A percentile compares a stretch with the other conserved stretches of the same genome.
Evolutionary conservation across 2,113 vertebrate genomes (phyloP).

Genomic region (Ptilonorhynchus violaceus): DNA sequence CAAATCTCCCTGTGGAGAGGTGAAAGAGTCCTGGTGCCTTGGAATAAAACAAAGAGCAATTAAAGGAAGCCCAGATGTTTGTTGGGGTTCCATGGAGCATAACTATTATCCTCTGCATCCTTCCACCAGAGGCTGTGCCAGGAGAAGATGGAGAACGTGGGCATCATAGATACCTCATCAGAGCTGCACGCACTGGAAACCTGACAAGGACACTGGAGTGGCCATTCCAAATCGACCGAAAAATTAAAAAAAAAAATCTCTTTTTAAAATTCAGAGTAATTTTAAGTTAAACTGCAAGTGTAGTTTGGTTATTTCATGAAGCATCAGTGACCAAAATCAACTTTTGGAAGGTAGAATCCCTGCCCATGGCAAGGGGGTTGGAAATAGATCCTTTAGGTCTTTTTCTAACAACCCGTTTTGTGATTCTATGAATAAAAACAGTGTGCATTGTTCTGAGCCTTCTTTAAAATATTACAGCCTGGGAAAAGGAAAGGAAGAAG

Average conservation of each 20-base stretch:
- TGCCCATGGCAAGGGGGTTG: not conserved
- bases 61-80: not conserved
- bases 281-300: not conserved
- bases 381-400: not conserved
- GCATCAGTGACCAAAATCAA: not conserved
- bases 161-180: not conserved
- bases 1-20: not conserved
- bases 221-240: not conserved
- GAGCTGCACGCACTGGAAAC: not conserved
- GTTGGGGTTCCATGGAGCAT: not conserved
- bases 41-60: not conserved
- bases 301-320: not conserved
- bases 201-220: not conserved
- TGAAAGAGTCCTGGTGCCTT: not conserved
- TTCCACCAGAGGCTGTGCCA: not conserved
- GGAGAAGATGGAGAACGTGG: not conserved
- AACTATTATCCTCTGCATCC: not conserved
- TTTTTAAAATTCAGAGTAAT: not conserved
- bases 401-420: not conserved
- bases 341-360: not conserved
- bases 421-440: not conserved
- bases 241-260: not conserved
- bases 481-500: not conserved
- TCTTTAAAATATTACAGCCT: not conserved
- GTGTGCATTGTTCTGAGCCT: not conserved